Conservation (phyloP, 2,113 vertebrate species). For the Pomatorhinus ruficollis region DNA sequence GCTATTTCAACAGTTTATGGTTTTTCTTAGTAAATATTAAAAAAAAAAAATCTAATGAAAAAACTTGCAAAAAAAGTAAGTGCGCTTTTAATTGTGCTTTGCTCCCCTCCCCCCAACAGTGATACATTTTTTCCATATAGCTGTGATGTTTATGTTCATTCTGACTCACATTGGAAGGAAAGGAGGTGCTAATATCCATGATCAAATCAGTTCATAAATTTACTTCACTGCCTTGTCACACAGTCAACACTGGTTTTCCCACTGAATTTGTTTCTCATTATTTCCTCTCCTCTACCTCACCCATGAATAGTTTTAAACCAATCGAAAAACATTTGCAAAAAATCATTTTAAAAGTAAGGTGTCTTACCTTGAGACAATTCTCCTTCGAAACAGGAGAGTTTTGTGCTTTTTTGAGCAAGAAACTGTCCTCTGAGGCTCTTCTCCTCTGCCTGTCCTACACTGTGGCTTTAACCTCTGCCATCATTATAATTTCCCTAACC, state of each 20-base stretch:
- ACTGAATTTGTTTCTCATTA: slow-evolving; percentile 67
- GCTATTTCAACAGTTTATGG: not conserved
- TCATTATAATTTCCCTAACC: slow-evolving; percentile 60
- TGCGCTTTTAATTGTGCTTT: accelerated
- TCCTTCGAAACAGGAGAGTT: not conserved
- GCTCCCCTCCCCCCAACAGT: not conserved
- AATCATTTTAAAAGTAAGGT: not conserved
- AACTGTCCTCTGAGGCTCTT: not conserved
- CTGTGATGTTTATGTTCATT: slow-evolving; percentile 39
- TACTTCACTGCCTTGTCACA: slow-evolving; percentile 50
- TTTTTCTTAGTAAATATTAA: not conserved
- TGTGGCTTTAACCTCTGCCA: slow-evolving; percentile 53
- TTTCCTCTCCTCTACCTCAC: slow-evolving; percentile 19
- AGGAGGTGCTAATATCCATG: slow-evolving; percentile 64
- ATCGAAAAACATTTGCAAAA: not conserved
- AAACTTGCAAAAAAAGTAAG: not conserved
- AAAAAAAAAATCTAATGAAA: not conserved
- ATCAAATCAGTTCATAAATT: slow-evolving; percentile 72
- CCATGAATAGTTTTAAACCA: not conserved
- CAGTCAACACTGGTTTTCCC: slow-evolving; percentile 63
- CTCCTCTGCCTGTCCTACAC: not conserved
- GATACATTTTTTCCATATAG: slow-evolving; percentile 28
- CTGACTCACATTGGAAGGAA: slow-evolving; percentile 59
- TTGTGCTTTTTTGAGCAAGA: not conserved
- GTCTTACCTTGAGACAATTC: not conserved